A percentile compares a stretch with the other conserved stretches of the same genome.
Conservation (phyloP, 2,888 invertebrate species). For the Drosophila falleni region DNA sequence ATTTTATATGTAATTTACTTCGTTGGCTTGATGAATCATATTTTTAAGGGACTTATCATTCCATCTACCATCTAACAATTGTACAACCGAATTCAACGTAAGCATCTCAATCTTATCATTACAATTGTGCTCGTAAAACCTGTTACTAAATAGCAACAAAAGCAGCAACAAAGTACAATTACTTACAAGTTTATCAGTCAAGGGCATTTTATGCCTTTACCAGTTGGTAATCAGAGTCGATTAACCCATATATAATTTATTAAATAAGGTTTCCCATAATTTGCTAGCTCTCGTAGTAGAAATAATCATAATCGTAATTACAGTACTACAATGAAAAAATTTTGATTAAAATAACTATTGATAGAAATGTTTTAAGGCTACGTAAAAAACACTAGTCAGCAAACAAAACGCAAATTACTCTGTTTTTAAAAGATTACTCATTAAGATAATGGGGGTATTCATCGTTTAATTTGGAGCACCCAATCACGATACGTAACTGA, state of each 20-base stretch:
- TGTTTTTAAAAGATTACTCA: not conserved
- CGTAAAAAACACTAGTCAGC: not conserved
- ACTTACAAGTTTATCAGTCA: slow-evolving; percentile 7
- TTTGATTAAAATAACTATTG: not conserved
- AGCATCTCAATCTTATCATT: slow-evolving; percentile 18
- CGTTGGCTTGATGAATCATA: not conserved
- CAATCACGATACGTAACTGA: not conserved
- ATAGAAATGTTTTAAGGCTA: not conserved
- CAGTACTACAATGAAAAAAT: not conserved
- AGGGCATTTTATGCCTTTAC: not conserved
- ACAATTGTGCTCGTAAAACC: slow-evolving; percentile 13
- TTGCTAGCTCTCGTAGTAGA: too few relatives aligned
- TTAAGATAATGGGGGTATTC: not conserved
- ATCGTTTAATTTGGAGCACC: not conserved
- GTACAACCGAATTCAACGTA: slow-evolving; percentile 2
- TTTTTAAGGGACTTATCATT: not conserved
- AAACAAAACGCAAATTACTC: not conserved
- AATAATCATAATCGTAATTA: too few relatives aligned
- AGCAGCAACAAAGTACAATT: slow-evolving; percentile 1
- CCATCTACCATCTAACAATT: not conserved
- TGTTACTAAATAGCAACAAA: not conserved
- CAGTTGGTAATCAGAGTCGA: slow-evolving; percentile 1
- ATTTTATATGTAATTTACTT: not conserved
- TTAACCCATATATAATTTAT: slow-evolving; percentile 5
- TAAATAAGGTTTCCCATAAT: not conserved